Percentiles rank a stretch among this genome's conserved stretches.
Conservation (phyloP, 2,888 invertebrate species). For the Patella caerulea region DNA sequence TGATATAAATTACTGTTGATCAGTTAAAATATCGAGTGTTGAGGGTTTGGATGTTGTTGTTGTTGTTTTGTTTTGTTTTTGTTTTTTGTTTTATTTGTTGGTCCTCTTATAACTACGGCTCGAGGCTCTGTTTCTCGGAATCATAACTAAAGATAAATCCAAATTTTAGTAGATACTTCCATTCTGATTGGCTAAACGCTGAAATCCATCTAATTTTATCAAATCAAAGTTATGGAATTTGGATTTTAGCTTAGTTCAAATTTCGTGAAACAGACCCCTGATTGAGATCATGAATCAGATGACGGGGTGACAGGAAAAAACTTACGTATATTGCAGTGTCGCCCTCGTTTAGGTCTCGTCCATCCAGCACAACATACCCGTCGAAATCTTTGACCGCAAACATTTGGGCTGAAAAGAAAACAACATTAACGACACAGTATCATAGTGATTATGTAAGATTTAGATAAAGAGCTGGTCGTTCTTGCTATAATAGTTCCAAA, state of each 20-base stretch:
- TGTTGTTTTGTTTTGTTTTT: too few relatives aligned
- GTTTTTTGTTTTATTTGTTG: too few relatives aligned
- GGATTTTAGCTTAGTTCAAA: neutral
- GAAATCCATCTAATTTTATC: neutral
- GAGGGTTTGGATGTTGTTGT: too few relatives aligned
- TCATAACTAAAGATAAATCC: neutral
- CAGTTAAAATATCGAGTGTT: too few relatives aligned
- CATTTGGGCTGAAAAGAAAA: conserved; percentile 81
- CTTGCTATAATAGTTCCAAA: too few relatives aligned
- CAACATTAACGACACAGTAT: neutral
- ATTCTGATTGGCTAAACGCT: too few relatives aligned
- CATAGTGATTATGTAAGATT: too few relatives aligned
- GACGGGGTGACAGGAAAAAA: conserved; percentile 53
- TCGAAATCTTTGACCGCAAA: conserved; percentile 82
- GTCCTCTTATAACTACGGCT: too few relatives aligned
- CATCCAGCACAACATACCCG: conserved; percentile 90
- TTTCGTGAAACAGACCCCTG: neutral
- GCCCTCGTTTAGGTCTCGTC: conserved; percentile 81
- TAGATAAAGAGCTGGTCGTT: too few relatives aligned
- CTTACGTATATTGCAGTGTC: conserved; percentile 88
- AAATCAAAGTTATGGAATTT: neutral
- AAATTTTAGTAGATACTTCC: too few relatives aligned
- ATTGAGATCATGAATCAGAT: neutral
- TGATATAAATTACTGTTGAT: too few relatives aligned
- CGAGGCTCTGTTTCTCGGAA: neutral